These are phyloP conservation scores for Drosophila incognita DNA, from an alignment of 2,888 invertebrate species.

Conservation along the genomic window DNA sequence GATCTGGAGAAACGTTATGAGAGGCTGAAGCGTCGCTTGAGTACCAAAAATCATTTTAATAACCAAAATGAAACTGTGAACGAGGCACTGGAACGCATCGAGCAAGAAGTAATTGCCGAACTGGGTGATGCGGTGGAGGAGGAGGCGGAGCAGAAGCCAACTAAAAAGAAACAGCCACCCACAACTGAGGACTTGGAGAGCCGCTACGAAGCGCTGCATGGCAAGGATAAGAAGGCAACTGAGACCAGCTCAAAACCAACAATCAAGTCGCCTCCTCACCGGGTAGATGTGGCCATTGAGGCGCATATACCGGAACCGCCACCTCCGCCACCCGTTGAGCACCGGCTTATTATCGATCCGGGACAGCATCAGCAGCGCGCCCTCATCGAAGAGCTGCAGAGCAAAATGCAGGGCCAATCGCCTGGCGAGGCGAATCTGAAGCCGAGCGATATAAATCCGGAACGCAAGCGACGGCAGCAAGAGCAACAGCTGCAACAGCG, in stretches of 20 bases:
- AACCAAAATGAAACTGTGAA: slow-evolving; percentile 57
- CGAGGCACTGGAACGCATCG: slow-evolving; percentile 65
- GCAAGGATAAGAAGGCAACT: slow-evolving; percentile 30
- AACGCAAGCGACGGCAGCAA: slow-evolving; percentile 47
- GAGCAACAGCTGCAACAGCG: slow-evolving; percentile 53
- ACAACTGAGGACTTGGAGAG: slow-evolving; percentile 69
- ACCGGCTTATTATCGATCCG: slow-evolving; percentile 34
- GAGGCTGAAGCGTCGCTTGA: slow-evolving; percentile 72
- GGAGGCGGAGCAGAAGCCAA: slow-evolving; percentile 10
- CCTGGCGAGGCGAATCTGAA: slow-evolving; percentile 72
- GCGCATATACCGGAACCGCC: slow-evolving; percentile 69
- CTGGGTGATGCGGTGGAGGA: slow-evolving; percentile 12
- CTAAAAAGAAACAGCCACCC: slow-evolving; percentile 55
- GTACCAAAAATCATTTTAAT: slow-evolving; percentile 48
- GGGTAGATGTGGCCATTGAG: slow-evolving; percentile 64
- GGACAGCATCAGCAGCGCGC: slow-evolving; percentile 67
- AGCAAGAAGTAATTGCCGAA: slow-evolving; percentile 64
- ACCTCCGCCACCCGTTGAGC: slow-evolving; percentile 55
- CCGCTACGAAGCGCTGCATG: slow-evolving; percentile 71
- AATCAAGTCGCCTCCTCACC: slow-evolving; percentile 30
- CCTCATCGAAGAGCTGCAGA: slow-evolving; percentile 79
- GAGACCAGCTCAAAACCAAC: slow-evolving; percentile 8
- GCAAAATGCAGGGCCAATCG: slow-evolving; percentile 65
- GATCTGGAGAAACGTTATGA: slow-evolving; percentile 80
- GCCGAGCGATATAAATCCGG: slow-evolving; percentile 79